These are phyloP conservation scores for Numida meleagris DNA, from an alignment of 2,113 vertebrate species.

Conservation along the genomic window DNA sequence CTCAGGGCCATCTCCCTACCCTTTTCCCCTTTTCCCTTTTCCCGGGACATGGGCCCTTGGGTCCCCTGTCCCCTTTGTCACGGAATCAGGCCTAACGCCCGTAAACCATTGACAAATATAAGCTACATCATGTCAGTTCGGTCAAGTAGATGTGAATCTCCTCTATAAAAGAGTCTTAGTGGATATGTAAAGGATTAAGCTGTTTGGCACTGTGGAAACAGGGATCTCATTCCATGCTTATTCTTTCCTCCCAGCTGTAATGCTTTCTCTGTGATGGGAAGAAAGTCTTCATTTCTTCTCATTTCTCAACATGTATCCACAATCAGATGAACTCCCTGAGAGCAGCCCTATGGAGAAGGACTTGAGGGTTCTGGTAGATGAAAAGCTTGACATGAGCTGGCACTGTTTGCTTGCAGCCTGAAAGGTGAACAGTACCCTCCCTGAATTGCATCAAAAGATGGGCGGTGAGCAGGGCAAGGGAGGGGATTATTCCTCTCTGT, in stretches of 20 bases:
- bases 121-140: neutral
- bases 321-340: neutral
- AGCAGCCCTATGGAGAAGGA: neutral
- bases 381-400: neutral
- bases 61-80: too few species aligned
- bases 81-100: too few species aligned
- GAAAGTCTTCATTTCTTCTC: neutral
- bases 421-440: neutral
- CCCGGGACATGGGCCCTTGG: too few species aligned
- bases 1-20: too few species aligned
- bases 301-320: neutral
- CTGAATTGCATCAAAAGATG: neutral
- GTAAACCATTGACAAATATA: too few species aligned
- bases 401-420: neutral
- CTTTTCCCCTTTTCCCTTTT: too few species aligned
- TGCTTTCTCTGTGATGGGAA: neutral
- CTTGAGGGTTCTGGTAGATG: neutral
- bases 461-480: neutral
- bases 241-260: neutral
- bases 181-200: neutral
- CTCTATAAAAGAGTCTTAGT: neutral
- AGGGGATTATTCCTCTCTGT: neutral
- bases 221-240: neutral
- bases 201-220: neutral
- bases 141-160: neutral